Percentiles rank a stretch among this genome's conserved stretches.
These are phyloP conservation scores for Paragorgia papillata DNA, from an alignment of 92 coral and sea anemone genomes.

Conservation along the genomic window DNA sequence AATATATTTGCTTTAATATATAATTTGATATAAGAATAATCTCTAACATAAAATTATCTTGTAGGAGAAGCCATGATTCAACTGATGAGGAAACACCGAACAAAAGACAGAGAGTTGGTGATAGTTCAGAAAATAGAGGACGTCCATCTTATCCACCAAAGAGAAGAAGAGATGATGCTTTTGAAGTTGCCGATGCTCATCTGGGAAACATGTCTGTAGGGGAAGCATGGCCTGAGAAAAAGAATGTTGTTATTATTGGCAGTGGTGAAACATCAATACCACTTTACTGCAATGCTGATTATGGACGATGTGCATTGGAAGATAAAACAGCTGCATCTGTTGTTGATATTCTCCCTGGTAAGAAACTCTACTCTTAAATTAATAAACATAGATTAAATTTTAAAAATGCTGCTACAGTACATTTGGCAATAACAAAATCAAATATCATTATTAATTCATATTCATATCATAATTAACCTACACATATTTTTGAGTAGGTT, in stretches of 20 bases:
- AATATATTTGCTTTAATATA: too few relatives aligned
- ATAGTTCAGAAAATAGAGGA: not conserved
- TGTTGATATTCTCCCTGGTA: slow-evolving; percentile 73
- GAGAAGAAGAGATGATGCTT: slow-evolving; percentile 31
- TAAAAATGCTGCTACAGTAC: too few relatives aligned
- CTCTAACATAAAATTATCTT: too few relatives aligned
- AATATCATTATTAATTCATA: too few relatives aligned
- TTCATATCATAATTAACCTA: too few relatives aligned
- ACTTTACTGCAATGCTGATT: slow-evolving; percentile 60
- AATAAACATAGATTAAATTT: too few relatives aligned
- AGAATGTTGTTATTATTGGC: slow-evolving; percentile 82
- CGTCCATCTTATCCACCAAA: slow-evolving; percentile 28
- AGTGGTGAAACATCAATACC: slow-evolving; percentile 75
- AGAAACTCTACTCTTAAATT: too few relatives aligned
- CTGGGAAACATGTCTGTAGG: slow-evolving; percentile 71
- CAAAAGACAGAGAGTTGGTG: slow-evolving; percentile 33
- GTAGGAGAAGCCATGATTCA: slow-evolving; percentile 23
- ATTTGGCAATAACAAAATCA: too few relatives aligned
- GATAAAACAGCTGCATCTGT: slow-evolving; percentile 57
- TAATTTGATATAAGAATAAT: too few relatives aligned
- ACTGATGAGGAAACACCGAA: slow-evolving; percentile 7
- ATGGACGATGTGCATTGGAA: slow-evolving; percentile 64
- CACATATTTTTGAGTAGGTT: too few relatives aligned
- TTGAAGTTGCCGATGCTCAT: slow-evolving; percentile 52
- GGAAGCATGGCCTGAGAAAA: slow-evolving; percentile 89